Conservation (phyloP, 2,113 vertebrate genomes). For the Percopsis transmontana region DNA sequence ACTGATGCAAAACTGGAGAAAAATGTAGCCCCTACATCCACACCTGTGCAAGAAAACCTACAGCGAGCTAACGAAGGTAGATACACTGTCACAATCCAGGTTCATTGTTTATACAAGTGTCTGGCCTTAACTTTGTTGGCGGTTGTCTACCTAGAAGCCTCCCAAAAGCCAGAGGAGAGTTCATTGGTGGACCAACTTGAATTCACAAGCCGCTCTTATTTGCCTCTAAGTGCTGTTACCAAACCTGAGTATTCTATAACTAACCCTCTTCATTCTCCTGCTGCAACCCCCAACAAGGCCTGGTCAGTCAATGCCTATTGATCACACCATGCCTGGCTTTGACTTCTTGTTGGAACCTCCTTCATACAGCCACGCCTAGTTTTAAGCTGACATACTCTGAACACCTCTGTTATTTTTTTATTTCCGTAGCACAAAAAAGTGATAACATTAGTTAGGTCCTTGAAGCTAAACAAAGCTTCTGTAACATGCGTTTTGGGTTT, state of each 20-base stretch:
- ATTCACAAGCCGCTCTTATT: constrained; percentile 23
- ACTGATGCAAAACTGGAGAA: constrained; percentile 44
- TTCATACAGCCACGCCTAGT: too few species aligned
- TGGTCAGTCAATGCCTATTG: background rate
- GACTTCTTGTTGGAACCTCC: too few species aligned
- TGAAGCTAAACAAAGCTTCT: too few species aligned
- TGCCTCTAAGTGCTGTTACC: constrained; percentile 23
- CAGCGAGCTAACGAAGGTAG: constrained; percentile 23
- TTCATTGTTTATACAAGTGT: background rate
- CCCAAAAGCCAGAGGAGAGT: background rate
- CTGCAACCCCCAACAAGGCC: background rate
- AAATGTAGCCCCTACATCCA: background rate
- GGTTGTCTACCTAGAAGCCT: constrained; percentile 16
- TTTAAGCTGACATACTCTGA: too few species aligned
- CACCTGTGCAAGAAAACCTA: constrained; percentile 11
- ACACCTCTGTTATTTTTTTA: too few species aligned
- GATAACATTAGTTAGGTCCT: too few species aligned
- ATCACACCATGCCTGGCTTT: too few species aligned
- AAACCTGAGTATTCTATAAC: constrained; percentile 7
- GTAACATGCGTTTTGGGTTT: too few species aligned
- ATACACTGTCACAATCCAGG: background rate
- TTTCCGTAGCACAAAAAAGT: too few species aligned
- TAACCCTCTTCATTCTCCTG: constrained; percentile 2
- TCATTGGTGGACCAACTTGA: background rate
- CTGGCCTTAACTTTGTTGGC: background rate